Evolutionary conservation across 1,140 invertebrate genomes (phyloP), one percentile per base, ranked within the genome.

Genomic region (Formica selysi): DNA sequence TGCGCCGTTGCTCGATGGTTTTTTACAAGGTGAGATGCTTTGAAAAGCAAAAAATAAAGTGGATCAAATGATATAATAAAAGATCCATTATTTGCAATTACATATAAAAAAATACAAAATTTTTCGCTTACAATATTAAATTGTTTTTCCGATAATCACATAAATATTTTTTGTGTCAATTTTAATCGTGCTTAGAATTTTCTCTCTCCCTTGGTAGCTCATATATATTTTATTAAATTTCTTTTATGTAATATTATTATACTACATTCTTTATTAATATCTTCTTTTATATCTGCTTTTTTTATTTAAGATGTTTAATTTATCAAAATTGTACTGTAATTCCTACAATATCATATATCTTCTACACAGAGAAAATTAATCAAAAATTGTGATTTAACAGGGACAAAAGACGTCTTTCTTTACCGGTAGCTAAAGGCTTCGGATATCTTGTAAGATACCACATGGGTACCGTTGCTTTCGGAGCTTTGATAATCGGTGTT

Each of bases 1-100:
- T 97, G 97, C n/a, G 96, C 97, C 41, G 97, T 98, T 10, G 95
- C 97, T 0, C 95, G 95, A 13, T 98, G 97, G 97, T 98, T 97
- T 91, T 98, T 98, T 90, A 96, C 96, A 32, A 97, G 97, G 97
- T 98, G 94, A 90, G 74, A 68, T 26, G 7, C 3, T 57, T 54
- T 11, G 11, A 8, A 26, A 16, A 11, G 38, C 38, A 26, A 32
- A 32, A 61, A 44, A 44, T 65, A 44, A 44, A 44, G 8, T 44
- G 1, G 8, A 59, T 10, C 19, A 57, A 22, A 74, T 32, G 57
- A 4, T 32, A 7, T n/a, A 59, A 6, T 11, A 1, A 22, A 73
- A 57, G 36, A 11, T 36, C 5, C 13, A 61, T 59, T 1, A 71
- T 32, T 36, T 36, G 13, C 22, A 29, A 0, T 16, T 71, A 32